Evolutionary conservation across 2,797 vertebrate species (phyloP).

Genomic region (Gymnothorax reevesii): DNA sequence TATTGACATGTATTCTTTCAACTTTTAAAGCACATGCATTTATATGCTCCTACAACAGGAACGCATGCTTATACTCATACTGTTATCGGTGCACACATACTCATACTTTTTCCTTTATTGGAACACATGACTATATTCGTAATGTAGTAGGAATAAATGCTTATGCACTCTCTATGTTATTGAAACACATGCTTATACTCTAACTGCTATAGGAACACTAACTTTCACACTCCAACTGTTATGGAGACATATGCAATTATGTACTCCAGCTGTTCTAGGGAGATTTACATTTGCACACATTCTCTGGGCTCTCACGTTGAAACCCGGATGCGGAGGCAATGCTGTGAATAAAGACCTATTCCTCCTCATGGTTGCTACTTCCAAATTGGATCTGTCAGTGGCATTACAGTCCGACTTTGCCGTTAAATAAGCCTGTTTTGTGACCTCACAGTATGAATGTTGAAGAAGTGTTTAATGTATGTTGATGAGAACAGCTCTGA

Average conservation of each 20-base stretch:
- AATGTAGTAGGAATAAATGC: too few species aligned
- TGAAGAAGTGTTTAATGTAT: neutral
- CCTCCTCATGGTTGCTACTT: neutral
- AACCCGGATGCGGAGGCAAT: neutral
- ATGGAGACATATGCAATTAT: neutral
- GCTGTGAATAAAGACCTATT: neutral
- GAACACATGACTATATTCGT: too few species aligned
- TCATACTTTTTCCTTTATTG: too few species aligned
- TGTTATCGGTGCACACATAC: too few species aligned
- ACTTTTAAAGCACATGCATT: too few species aligned
- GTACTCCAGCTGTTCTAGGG: neutral
- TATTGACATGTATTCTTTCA: too few species aligned
- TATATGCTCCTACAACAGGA: too few species aligned
- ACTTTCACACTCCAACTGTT: neutral
- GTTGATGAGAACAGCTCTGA: neutral
- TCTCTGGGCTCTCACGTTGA: neutral
- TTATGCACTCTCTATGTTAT: neutral
- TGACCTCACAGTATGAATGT: neutral
- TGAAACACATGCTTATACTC: neutral
- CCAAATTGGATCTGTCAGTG: neutral
- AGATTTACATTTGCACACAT: neutral
- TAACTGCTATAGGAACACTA: neutral
- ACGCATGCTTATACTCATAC: too few species aligned
- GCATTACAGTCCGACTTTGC: neutral
- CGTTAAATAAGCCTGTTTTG: neutral